Evolutionary conservation across 2,113 vertebrate species (phyloP), one percentile per base, ranked within the genome.

Genomic region (Semicossyphus pulcher): DNA sequence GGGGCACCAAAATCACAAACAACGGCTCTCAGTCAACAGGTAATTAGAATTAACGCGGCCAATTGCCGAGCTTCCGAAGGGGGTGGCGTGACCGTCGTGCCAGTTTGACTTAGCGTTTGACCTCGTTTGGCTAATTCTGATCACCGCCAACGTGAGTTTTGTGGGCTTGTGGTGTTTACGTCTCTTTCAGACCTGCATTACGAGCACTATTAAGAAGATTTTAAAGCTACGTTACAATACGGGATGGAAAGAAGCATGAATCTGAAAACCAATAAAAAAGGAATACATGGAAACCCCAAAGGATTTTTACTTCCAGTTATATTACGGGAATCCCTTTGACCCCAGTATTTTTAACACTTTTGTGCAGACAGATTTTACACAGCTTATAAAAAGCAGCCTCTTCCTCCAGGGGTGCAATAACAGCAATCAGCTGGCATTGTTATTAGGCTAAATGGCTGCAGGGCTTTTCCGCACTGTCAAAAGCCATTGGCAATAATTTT

Each of bases 41-140:
- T 81, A 88, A 80, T 90, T 84, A 88, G 20, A 78, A 84, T 74
- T 76, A 87, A 85, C 78, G 83, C 9, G 1, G 76, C 71, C 31
- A 15, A 52, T 83, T 37, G 58, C 18, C 2, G 45, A 62, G 70
- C 72, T 56, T 78, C 65, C 26, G 39, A 75, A 39, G 25, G 59
- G 41, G 56, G 21, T 16, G 4, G 16, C 10, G 5, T 42, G 49
- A 56, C 68, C 48, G 39, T 7, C 20, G 11, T 10, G 36, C 42
- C n/a, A 5, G 31, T 57, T 23, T 58, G 32, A 75, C 42, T 57
- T 25, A 1, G 51, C 25, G 39, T 34, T 41, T 67, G 62, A 78
- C 57, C 64, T 32, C 20, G 47, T 62, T 36, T 6, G 48, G 62
- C 34, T 52, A 59, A 68, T 80, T 80, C 49, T 44, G 9, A 45